Percentiles rank a stretch among this genome's conserved stretches.
Evolutionary conservation across 2,797 vertebrate genomes (phyloP).

Genomic region (Leptatherina wallacei): DNA sequence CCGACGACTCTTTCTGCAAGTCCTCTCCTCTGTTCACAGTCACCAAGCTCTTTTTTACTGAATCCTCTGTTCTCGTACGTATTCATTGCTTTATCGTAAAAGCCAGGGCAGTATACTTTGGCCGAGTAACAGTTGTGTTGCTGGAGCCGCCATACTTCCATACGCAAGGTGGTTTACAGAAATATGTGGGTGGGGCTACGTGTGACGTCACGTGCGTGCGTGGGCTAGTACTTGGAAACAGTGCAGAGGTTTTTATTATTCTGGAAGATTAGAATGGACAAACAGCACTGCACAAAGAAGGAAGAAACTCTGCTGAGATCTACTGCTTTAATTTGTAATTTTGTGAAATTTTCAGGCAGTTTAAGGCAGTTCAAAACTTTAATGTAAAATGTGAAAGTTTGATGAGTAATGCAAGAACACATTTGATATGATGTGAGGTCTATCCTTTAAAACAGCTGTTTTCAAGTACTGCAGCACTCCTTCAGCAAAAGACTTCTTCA

Average conservation of each 20-base stretch:
- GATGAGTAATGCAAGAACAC: background rate
- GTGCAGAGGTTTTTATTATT: constrained; percentile 14
- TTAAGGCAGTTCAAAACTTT: too few relatives aligned
- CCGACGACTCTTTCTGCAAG: constrained; percentile 42
- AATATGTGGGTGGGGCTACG: constrained; percentile 81
- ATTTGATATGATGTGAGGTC: too few relatives aligned
- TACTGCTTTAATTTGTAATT: background rate
- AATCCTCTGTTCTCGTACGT: constrained; percentile 33
- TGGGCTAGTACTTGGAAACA: constrained; percentile 61
- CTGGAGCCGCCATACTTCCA: constrained; percentile 86
- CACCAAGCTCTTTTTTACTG: constrained; percentile 48
- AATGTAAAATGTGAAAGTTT: background rate
- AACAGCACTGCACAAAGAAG: background rate
- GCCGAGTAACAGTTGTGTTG: constrained; percentile 63
- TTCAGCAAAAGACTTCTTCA: too few relatives aligned
- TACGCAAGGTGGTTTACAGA: constrained; percentile 84
- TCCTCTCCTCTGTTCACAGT: constrained; percentile 30
- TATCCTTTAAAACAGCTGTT: too few relatives aligned
- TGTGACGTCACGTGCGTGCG: constrained; percentile 78
- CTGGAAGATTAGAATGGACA: background rate
- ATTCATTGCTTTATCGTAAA: constrained; percentile 68
- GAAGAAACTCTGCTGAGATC: background rate
- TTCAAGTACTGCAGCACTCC: too few relatives aligned
- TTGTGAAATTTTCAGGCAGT: background rate
- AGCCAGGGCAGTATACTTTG: constrained; percentile 69